These are phyloP conservation scores for Drosophila merina DNA, from an alignment of 2,888 invertebrate species.

Conservation along the genomic window DNA sequence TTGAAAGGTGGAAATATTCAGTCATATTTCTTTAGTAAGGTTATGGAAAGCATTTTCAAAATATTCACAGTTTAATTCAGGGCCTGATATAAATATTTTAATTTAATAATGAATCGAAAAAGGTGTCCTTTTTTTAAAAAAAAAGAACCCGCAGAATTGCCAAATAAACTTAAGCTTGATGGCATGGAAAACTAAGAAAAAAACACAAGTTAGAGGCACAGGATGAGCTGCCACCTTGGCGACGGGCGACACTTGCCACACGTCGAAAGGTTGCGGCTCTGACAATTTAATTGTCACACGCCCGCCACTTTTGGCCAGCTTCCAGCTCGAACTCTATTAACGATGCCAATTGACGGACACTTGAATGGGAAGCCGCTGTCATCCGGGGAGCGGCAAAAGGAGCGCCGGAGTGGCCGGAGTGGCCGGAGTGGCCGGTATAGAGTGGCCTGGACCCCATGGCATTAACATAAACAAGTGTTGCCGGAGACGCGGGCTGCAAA, in stretches of 20 bases:
- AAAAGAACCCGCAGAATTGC: background rate
- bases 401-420: constrained; percentile 16
- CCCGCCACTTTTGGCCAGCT: constrained; percentile 76
- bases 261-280: constrained; percentile 67
- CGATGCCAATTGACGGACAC: constrained; percentile 78
- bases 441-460: constrained; percentile 33
- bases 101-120: no score
- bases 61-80: background rate
- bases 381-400: constrained; percentile 36
- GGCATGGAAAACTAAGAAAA: background rate
- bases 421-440: constrained; percentile 10
- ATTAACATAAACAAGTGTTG: constrained; percentile 75
- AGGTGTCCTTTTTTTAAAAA: no score
- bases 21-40: background rate
- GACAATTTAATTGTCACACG: constrained; percentile 82
- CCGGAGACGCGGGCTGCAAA: constrained; percentile 30
- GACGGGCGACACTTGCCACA: constrained; percentile 70
- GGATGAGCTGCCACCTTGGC: constrained; percentile 14
- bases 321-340: constrained; percentile 70
- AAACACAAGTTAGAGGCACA: constrained; percentile 7
- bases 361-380: constrained; percentile 73
- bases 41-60: background rate
- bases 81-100: no score
- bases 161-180: background rate
- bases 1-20: constrained; percentile 50